Evolutionary conservation across 2,797 vertebrate genomes (phyloP), one percentile per base, ranked within the genome.

Genomic region (Alauda arvensis): DNA sequence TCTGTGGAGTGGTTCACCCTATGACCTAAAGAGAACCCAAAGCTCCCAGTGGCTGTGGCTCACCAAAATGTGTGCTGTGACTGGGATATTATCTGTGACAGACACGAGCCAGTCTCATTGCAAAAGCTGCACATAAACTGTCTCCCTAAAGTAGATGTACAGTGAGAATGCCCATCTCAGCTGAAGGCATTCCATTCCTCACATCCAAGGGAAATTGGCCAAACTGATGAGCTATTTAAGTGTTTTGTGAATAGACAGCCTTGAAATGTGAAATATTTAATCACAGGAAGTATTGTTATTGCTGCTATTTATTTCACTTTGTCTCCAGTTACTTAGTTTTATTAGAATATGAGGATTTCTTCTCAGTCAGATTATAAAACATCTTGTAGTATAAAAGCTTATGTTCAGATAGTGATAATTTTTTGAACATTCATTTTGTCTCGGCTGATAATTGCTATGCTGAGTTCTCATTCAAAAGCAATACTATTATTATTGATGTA

Each of bases 1-100:
- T 96, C 93, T 93, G 61, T 92, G 92, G 95, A 97, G 96, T 97
- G 95, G 95, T 97, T 97, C 90, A 77, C 94, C 96, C 97, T 97
- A 96, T 98, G 97, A 98, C 97, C 97, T 95, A 75, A 75, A 61
- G 74, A 80, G 56, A 95, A 89, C 61, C 48, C 17, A 72, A 95
- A 65, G 53, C 53, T 85, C 45, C 40, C 62, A 76, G 29, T 33
- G 63, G 57, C 39, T 83, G 10, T 49, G 63, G 80, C 72, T 63
- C 70, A 66, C 18, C 31, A 81, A 89, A 91, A 85, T 8, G 8
- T 53, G 23, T 81, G 66, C 62, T 81, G 23, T 66, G 74, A 75
- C n/a, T 78, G n/a, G n/a, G n/a, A n/a, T n/a, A n/a, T n/a, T n/a
- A n/a, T n/a, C n/a, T n/a, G n/a, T n/a, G n/a, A n/a, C 8, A 78